These are phyloP conservation scores for Lates calcarifer DNA, from an alignment of 2,113 vertebrate genomes.

Conservation along the genomic window DNA sequence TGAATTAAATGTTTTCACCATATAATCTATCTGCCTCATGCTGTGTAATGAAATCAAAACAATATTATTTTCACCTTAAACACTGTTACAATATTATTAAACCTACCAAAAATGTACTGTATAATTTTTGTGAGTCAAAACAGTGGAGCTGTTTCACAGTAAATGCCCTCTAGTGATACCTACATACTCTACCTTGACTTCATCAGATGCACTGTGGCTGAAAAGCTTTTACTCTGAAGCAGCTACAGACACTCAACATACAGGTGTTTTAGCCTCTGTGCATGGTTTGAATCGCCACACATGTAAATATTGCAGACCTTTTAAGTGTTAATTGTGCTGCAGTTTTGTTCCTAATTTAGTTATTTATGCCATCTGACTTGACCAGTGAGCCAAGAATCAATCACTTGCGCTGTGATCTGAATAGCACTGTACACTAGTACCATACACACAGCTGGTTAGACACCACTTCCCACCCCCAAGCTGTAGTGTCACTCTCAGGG, in stretches of 20 bases:
- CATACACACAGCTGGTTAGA: slow-evolving; percentile 51
- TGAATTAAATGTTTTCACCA: background rate
- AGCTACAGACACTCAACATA: background rate
- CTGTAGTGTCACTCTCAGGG: slow-evolving; percentile 60
- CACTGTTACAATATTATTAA: slow-evolving; percentile 1
- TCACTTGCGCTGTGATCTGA: slow-evolving; percentile 27
- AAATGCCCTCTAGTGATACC: slow-evolving; percentile 6
- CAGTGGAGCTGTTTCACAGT: slow-evolving; percentile 7
- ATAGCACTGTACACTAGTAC: slow-evolving; percentile 5
- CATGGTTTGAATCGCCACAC: background rate
- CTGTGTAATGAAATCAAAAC: slow-evolving; percentile 17
- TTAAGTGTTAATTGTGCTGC: background rate
- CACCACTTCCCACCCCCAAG: slow-evolving; percentile 39
- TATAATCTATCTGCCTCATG: background rate
- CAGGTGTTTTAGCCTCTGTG: background rate
- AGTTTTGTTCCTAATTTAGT: background rate
- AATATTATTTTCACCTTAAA: slow-evolving; percentile 3
- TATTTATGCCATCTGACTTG: too few relatives aligned
- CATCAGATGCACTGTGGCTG: background rate
- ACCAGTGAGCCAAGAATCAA: slow-evolving; percentile 4
- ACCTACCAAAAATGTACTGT: background rate
- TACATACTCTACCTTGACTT: background rate
- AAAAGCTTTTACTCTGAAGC: slow-evolving; percentile 30
- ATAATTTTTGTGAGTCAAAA: background rate
- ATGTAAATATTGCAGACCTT: background rate